A percentile compares a stretch with the other conserved stretches of the same genome.
Conservation (phyloP, 1,140 invertebrate species). For the Procambarus virginalis region DNA sequence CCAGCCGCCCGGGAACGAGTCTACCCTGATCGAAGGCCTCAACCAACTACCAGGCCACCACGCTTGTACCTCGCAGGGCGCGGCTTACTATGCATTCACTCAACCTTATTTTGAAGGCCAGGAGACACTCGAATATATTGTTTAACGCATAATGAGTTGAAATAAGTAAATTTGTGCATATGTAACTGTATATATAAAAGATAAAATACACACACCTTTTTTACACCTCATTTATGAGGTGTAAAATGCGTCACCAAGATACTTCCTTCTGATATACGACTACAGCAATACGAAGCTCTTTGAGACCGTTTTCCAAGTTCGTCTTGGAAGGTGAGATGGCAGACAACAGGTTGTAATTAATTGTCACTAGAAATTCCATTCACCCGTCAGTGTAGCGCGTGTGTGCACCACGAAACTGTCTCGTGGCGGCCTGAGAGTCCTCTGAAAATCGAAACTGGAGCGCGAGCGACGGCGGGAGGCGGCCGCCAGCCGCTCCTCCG, state of each 20-base stretch:
- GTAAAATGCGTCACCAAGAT: too few species aligned
- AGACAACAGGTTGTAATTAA: background rate
- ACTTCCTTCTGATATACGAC: too few species aligned
- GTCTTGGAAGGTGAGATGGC: background rate
- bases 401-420: background rate
- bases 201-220: too few species aligned
- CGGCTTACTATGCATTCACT: background rate
- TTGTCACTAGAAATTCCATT: background rate
- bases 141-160: too few species aligned
- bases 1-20: background rate
- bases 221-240: too few species aligned
- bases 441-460: slow-evolving; percentile 3
- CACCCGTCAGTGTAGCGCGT: background rate
- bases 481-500: background rate
- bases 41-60: background rate
- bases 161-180: too few species aligned
- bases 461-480: background rate
- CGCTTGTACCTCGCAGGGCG: background rate
- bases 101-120: background rate
- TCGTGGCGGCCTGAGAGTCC: background rate
- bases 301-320: background rate
- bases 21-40: slow-evolving; percentile 13
- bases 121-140: too few species aligned
- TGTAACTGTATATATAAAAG: too few species aligned
- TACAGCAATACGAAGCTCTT: background rate